phyloP scores from a whole-genome alignment of 2,888 invertebrate species.

The Danaus chrysippus region DNA sequence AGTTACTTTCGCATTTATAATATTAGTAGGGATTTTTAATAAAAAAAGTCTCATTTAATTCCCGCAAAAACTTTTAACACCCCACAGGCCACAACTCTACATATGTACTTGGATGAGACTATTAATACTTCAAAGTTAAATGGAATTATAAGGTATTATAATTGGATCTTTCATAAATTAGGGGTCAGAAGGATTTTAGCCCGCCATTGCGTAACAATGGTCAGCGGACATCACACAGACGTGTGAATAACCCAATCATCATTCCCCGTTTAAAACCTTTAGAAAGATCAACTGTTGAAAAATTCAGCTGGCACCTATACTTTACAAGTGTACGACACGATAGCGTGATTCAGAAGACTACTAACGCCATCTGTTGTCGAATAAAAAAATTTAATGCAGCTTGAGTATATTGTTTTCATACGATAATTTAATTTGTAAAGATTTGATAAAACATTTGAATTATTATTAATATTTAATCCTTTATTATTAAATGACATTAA shows the following conservation, averaged over 20 bases:
- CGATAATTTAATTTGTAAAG: background rate
- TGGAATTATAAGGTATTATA: slow-evolving; percentile 1
- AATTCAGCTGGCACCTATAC: background rate
- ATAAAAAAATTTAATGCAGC: slow-evolving; percentile 5
- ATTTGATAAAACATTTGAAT: background rate
- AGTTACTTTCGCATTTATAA: too few species aligned
- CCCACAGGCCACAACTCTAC: too few species aligned
- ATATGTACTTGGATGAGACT: background rate
- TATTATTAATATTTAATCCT: background rate
- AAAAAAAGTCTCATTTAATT: too few species aligned
- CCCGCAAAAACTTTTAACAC: background rate
- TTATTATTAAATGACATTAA: background rate
- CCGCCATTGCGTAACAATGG: slow-evolving; percentile 72
- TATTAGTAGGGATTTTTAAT: too few species aligned
- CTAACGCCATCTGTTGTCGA: slow-evolving; percentile 50
- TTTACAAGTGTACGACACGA: slow-evolving; percentile 32
- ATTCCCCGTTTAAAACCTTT: slow-evolving; percentile 73
- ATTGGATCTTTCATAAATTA: slow-evolving; percentile 51
- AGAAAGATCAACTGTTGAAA: slow-evolving; percentile 56
- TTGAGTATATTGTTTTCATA: background rate
- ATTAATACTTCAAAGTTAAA: background rate
- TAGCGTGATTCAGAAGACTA: slow-evolving; percentile 44
- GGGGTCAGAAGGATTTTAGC: slow-evolving; percentile 69
- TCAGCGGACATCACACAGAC: slow-evolving; percentile 67
- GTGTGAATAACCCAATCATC: slow-evolving; percentile 68